Conservation (phyloP, 2,797 vertebrate genomes). For the Pseudochaenichthys georgianus region DNA sequence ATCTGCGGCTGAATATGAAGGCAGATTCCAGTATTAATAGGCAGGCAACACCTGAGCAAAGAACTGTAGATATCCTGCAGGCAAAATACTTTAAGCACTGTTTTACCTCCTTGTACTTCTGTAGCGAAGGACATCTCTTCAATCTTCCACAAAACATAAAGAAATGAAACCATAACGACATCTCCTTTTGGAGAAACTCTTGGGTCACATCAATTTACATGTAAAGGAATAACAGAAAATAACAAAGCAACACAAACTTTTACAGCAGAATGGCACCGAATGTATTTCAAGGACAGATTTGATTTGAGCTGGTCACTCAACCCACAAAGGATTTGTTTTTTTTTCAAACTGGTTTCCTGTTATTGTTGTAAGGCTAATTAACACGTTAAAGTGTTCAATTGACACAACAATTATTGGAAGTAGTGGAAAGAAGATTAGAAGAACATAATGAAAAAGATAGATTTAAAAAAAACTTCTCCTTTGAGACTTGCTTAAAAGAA, state of each 20-base stretch:
- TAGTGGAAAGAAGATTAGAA: background rate
- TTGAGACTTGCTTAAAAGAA: background rate
- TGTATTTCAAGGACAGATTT: background rate
- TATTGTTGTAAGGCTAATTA: background rate
- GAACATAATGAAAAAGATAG: background rate
- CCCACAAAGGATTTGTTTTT: background rate
- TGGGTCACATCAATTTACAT: background rate
- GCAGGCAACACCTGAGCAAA: constrained; percentile 47
- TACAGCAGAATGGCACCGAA: constrained; percentile 2
- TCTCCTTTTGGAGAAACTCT: background rate
- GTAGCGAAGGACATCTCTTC: constrained; percentile 11
- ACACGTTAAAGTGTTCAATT: background rate
- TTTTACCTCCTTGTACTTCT: constrained; percentile 1
- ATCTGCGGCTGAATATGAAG: constrained; percentile 62
- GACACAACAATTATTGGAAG: background rate
- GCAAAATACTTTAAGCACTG: constrained; percentile 17
- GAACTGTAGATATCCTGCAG: constrained; percentile 37
- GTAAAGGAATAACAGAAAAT: background rate
- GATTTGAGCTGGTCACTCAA: background rate
- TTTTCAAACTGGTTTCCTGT: background rate
- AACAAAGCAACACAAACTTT: background rate
- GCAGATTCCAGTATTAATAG: constrained; percentile 57
- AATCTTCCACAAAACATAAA: constrained; percentile 20
- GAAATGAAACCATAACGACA: background rate
- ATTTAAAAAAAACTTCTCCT: background rate